Evolutionary conservation across 2,113 vertebrate species (phyloP).

Genomic region (Syrrhaptes paradoxus): DNA sequence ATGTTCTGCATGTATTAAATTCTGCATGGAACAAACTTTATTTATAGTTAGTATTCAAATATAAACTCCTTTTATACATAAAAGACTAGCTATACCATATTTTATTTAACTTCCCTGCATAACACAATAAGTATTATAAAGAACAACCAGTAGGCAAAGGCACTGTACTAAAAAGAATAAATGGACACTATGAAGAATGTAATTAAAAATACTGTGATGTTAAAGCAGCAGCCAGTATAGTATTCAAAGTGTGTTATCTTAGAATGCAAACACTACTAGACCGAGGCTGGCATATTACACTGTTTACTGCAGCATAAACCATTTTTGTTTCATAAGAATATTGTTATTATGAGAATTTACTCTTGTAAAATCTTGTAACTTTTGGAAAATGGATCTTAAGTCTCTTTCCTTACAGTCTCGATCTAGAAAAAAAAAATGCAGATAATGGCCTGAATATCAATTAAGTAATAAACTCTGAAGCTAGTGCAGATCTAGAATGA

Average conservation of each 20-base stretch:
- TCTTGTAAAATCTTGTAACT: background rate
- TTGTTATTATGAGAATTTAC: background rate
- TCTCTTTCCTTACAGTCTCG: background rate
- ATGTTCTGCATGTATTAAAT: background rate
- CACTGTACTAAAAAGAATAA: constrained; percentile 39
- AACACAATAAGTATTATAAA: background rate
- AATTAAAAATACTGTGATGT: background rate
- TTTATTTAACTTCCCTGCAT: constrained; percentile 55
- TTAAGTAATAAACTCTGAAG: background rate
- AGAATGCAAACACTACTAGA: background rate
- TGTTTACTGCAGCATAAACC: background rate
- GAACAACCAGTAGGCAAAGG: background rate
- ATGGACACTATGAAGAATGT: background rate
- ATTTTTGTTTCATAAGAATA: background rate
- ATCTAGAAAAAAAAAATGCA: background rate
- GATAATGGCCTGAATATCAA: background rate
- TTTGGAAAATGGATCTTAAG: background rate
- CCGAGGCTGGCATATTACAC: background rate
- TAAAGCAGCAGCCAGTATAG: background rate
- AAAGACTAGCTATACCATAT: background rate
- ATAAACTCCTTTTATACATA: constrained; percentile 49
- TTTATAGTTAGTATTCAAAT: constrained; percentile 54
- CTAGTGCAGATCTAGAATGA: background rate
- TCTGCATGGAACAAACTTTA: constrained; percentile 11
- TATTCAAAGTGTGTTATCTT: background rate